These are phyloP conservation scores for pig (Sus scrofa) DNA, from an alignment of 2,113 vertebrate species.

Conservation along the genomic window T2T-Sscrofa CM000822.6:61344001-61344500, in stretches of 20 bases:
- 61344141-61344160: background rate
- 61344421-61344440: background rate
- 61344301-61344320: accelerated
- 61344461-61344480: no score
- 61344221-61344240: background rate
- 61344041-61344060: background rate
- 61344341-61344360: background rate
- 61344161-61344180: background rate
- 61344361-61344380: background rate
- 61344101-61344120: background rate
- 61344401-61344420: background rate
- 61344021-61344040: background rate
- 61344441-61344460: no score
- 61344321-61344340: background rate
- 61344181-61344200: background rate
- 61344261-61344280: background rate
- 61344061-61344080: background rate
- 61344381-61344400: background rate
- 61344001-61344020: background rate
- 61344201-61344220: background rate
- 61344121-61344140: background rate
- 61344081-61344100: background rate
- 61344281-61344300: background rate
- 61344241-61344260: background rate
- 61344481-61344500: no score